These are phyloP conservation scores for Caenorhabditis sp. DNA, from an alignment of 2,888 invertebrate genomes.

Conservation along the genomic window DNA sequence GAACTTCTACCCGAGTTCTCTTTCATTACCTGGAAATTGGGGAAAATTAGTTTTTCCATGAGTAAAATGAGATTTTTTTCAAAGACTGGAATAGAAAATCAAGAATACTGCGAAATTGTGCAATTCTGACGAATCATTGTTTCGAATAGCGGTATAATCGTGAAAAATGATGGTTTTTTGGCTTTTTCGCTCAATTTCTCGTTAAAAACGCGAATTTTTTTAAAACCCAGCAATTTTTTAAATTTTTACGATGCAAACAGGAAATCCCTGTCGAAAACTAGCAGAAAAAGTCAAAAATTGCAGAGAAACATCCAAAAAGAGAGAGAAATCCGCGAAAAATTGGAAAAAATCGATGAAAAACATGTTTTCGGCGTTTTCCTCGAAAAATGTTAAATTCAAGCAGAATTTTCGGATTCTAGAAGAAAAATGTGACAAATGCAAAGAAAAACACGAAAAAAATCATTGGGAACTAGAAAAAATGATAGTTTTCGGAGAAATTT, in stretches of 20 bases:
- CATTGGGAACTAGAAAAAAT: background rate
- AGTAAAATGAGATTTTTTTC: too few species aligned
- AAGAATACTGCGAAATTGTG: too few species aligned
- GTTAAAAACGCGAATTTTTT: too few species aligned
- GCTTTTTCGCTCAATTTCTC: too few species aligned
- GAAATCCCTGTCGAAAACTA: background rate
- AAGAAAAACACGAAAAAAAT: background rate
- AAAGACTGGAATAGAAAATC: too few species aligned
- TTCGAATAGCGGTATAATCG: too few species aligned
- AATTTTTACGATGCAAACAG: too few species aligned
- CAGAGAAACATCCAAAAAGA: background rate
- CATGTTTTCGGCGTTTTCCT: background rate
- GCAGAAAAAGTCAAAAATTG: background rate
- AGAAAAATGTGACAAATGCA: background rate
- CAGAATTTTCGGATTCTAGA: too few species aligned
- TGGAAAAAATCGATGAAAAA: background rate
- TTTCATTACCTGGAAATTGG: slow-evolving; percentile 68
- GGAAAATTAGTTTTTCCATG: background rate
- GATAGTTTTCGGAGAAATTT: background rate
- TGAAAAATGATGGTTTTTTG: too few species aligned
- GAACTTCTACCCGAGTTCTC: slow-evolving; percentile 72
- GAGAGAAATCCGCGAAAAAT: background rate
- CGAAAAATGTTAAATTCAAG: background rate
- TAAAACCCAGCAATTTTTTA: too few species aligned
- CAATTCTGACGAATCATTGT: too few species aligned